Base-by-base conservation (phyloP, 30 jellyfish, hydroid and myxozoan species). In the Mastigias papua region DNA sequence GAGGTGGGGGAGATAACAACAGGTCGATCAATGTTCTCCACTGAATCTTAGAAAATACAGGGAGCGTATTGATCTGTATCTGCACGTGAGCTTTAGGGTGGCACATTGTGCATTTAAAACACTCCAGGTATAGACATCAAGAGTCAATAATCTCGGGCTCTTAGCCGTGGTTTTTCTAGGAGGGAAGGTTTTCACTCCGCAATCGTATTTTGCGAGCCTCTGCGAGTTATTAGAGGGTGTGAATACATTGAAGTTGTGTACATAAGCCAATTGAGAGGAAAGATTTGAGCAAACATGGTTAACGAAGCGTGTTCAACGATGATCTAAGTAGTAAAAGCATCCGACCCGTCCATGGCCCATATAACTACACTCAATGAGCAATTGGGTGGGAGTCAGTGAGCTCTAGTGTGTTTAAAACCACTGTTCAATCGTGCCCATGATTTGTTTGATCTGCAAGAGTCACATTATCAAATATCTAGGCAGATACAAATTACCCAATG, bases 301-400 rank as follows among this genome's bases (percentile, higher is more conserved):
- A 85, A 85, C 67, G 86, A 75, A 46, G 94, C 94, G 67, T 72
- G 66, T 48, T 58, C 20, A n/a, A 76, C 48, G 78, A 85, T 85
- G 94, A 85, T 84, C 94, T 85, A 86, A 85, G 88, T 63, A 71
- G 82, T 65, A 48, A 50, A 73, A 73, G 19, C 69, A 78, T n/a
- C 63, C 81, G 90, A 79, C 90, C 90, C 50, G 25, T 28, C 72
- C 50, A 63, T 64, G 69, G 69, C 81, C 90, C 90, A 48, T 79
- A 78, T 35, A 79, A 79, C 75, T 42, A 35, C 27, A 51, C 74
- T 66, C 72, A 79, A 34, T 79, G 58, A 67, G 35, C 23, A 34
- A 51, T 62, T 51, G 34, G 16, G 62, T 10, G 20, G 34, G 49
- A 65, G 27, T 34, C 90, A 79, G 58, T 79, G 90, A 48, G 48